Conservation (phyloP, 2,888 invertebrate species). For the Rutpela maculata region DNA sequence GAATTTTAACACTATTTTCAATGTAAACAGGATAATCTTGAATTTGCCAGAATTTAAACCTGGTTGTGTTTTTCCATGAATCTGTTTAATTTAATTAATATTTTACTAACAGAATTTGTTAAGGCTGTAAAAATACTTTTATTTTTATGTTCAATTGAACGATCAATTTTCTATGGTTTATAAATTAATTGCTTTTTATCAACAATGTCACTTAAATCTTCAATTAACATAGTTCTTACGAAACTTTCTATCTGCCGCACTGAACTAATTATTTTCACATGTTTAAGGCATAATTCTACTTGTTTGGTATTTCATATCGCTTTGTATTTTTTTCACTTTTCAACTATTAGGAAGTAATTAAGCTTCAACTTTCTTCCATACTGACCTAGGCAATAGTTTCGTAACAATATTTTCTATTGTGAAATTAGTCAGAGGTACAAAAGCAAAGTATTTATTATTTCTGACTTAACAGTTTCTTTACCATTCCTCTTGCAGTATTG, state of each 20-base stretch:
- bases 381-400: not conserved
- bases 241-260: not conserved
- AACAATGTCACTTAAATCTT: conserved; percentile 5
- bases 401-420: not conserved
- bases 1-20: not conserved
- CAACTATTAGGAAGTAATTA: not conserved
- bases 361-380: not conserved
- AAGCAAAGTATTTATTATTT: not conserved
- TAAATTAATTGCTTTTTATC: not conserved
- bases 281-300: not conserved
- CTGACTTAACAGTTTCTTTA: no score
- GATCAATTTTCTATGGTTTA: conserved; percentile 15
- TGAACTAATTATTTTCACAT: not conserved
- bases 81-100: conserved; percentile 1
- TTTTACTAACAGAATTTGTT: not conserved
- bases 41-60: not conserved
- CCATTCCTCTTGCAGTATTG: no score
- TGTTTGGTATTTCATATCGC: not conserved
- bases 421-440: not conserved
- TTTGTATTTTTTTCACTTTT: not conserved
- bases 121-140: conserved; percentile 16
- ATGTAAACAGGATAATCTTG: conserved; percentile 12
- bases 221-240: not conserved
- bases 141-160: conserved; percentile 1
- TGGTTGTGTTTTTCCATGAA: not conserved